Evolutionary conservation across 2,797 vertebrate species (phyloP), one percentile per base, ranked within the genome.

Genomic region (Enoplosus armatus): DNA sequence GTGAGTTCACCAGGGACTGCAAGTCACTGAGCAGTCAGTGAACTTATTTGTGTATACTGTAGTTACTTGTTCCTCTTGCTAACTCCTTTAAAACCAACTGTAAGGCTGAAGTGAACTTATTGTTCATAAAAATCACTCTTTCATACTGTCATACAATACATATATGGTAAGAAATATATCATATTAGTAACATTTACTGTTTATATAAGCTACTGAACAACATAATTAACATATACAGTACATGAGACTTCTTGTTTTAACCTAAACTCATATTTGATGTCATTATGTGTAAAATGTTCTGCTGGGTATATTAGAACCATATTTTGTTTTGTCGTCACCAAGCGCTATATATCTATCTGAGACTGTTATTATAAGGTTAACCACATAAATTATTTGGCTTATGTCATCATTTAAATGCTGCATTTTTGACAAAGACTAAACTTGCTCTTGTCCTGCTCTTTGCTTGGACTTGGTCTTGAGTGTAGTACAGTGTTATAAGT

Each of bases 1-100:
- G 61, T 74, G 67, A 83, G 63, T 29, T 74, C 31, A 63, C 58
- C 53, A 29, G 48, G 54, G 56, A 76, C 72, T 24, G 26, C 33
- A 26, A 79, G 35, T 55, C 62, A 39, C 33, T 39, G 24, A 73
- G 41, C 60, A 68, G 47, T 54, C 39, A 54, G 31, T 47, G 29
- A 76, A 63, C 24, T 58, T 58, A 29, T 76, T 61, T 5, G 6
- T 33, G 15, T 47, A 20, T 27, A 11, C 1, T 51, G 14, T 20
- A 5, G 20, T 18, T 39, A 16, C 24, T 41, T 66, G n/a, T 58
- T 33, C 47, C 29, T 47, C 10, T 9, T 64, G 14, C 27, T 29
- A 22, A 3, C 10, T 47, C 18, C 35, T 39, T 60, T 27, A 6
- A 48, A 65, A 61, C 2, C 16, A 11, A 31, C 12, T 8, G 41